A percentile compares a stretch with the other conserved stretches of the same genome.
Evolutionary conservation across 2,888 invertebrate genomes (phyloP).

Genomic region (Eupelmus urozonus): DNA sequence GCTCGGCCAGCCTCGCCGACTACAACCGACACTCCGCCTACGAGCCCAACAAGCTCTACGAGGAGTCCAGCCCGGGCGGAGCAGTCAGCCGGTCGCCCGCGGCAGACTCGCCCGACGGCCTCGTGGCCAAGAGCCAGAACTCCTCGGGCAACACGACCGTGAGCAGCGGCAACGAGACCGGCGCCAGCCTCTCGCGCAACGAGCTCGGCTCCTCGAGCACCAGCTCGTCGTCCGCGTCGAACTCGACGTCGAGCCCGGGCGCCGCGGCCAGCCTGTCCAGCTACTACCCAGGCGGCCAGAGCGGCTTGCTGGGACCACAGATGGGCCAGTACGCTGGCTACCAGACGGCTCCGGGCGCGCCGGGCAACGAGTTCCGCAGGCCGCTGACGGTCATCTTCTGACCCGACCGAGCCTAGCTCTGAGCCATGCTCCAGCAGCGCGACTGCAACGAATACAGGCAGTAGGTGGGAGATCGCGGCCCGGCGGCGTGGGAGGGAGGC

Average conservation of each 20-base stretch:
- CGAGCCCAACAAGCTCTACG: conserved; percentile 81
- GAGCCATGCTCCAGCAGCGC: conserved; percentile 63
- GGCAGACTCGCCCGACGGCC: conserved; percentile 78
- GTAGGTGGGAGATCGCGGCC: no score
- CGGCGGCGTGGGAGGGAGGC: no score
- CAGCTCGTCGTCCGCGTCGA: conserved; percentile 75
- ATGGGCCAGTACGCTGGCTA: conserved; percentile 84
- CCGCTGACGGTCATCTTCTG: conserved; percentile 90
- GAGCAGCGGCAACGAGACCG: conserved; percentile 56
- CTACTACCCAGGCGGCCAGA: conserved; percentile 74
- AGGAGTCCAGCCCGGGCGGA: conserved; percentile 79
- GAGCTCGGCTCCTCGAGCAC: conserved; percentile 63
- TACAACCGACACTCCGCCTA: conserved; percentile 81
- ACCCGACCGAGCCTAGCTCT: conserved; percentile 81
- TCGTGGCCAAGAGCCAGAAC: conserved; percentile 66
- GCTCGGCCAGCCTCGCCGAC: conserved; percentile 79
- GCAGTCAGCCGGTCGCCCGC: conserved; percentile 79
- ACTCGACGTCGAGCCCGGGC: conserved; percentile 80
- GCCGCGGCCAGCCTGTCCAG: conserved; percentile 67
- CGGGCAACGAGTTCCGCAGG: conserved; percentile 84
- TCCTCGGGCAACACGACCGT: conserved; percentile 1
- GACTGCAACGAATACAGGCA: conserved; percentile 29
- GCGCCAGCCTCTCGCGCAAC: conserved; percentile 69
- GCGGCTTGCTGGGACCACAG: conserved; percentile 79
- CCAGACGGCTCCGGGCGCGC: conserved; percentile 79